Percentiles rank a stretch among this genome's conserved stretches.
These are phyloP conservation scores for Cynocephalus volans DNA, from an alignment of 2,113 vertebrate species.

Conservation along the genomic window DNA sequence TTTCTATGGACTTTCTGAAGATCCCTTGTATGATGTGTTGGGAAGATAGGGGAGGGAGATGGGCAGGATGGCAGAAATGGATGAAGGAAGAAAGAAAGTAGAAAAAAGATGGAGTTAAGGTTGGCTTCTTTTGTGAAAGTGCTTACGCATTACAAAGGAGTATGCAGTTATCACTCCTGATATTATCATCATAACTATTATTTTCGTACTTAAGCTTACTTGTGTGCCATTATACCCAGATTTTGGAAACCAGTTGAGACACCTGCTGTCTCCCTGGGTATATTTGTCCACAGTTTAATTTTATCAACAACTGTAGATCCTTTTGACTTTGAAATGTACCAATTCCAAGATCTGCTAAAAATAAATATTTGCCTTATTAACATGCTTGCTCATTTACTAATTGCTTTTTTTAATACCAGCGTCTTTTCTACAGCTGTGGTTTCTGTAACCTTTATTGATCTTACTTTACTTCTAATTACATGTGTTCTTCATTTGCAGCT, in stretches of 20 bases:
- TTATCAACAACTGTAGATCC: neutral
- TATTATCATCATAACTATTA: fast-evolving
- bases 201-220: neutral
- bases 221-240: neutral
- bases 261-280: neutral
- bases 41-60: fast-evolving
- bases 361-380: slow-evolving; percentile 78
- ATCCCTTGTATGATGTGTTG: too few relatives aligned
- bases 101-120: neutral
- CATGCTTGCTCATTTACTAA: slow-evolving; percentile 70
- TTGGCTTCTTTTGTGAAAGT: neutral
- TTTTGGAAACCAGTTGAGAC: neutral
- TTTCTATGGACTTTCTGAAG: too few relatives aligned
- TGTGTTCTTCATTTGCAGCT: slow-evolving; percentile 71
- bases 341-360: slow-evolving; percentile 66
- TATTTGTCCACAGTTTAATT: neutral
- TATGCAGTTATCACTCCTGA: neutral
- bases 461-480: slow-evolving; percentile 77
- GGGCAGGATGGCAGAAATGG: too few relatives aligned
- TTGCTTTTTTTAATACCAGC: slow-evolving; percentile 62
- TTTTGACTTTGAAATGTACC: slow-evolving; percentile 47
- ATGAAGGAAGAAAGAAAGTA: neutral
- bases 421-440: slow-evolving; percentile 63
- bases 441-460: slow-evolving; percentile 72
- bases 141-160: neutral